Conservation (phyloP, 2,888 invertebrate species). For the Melanophora roralis region DNA sequence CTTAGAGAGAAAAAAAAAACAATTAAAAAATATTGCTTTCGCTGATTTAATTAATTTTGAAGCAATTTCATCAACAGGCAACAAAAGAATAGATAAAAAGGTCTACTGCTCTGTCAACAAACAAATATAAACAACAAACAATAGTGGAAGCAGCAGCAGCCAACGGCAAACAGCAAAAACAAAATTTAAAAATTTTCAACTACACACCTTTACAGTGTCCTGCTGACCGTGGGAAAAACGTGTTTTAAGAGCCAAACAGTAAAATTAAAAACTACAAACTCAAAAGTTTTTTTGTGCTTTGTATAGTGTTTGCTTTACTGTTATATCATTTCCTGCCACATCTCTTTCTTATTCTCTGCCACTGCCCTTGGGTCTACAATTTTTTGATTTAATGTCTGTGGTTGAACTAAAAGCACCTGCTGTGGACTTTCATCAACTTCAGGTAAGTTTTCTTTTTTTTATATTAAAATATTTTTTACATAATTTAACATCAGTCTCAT, state of each 20-base stretch:
- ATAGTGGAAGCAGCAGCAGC: not conserved
- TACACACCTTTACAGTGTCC: slow-evolving; percentile 1
- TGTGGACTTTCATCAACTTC: slow-evolving; percentile 72
- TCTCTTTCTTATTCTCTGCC: not conserved
- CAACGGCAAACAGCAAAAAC: slow-evolving; percentile 5
- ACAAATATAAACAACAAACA: not conserved
- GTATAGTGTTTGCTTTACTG: slow-evolving; percentile 2
- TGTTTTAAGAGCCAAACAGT: not conserved
- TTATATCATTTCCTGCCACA: not conserved
- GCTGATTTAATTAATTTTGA: slow-evolving; percentile 31
- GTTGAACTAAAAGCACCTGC: slow-evolving; percentile 71
- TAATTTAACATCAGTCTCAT: not conserved
- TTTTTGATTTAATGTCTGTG: slow-evolving; percentile 69
- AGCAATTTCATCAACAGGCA: slow-evolving; percentile 22
- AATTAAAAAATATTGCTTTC: no score
- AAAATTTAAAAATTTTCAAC: slow-evolving; percentile 20
- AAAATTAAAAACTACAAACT: not conserved
- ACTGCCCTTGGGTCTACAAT: not conserved
- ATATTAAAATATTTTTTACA: not conserved
- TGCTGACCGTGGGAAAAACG: not conserved
- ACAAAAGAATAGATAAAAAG: slow-evolving; percentile 5
- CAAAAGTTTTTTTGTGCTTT: not conserved
- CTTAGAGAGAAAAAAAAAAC: not conserved
- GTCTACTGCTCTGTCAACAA: slow-evolving; percentile 39
- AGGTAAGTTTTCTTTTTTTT: slow-evolving; percentile 67